phyloP scores from a whole-genome alignment of 2,888 invertebrate genomes.

The Tolmerus cingulatus region DNA sequence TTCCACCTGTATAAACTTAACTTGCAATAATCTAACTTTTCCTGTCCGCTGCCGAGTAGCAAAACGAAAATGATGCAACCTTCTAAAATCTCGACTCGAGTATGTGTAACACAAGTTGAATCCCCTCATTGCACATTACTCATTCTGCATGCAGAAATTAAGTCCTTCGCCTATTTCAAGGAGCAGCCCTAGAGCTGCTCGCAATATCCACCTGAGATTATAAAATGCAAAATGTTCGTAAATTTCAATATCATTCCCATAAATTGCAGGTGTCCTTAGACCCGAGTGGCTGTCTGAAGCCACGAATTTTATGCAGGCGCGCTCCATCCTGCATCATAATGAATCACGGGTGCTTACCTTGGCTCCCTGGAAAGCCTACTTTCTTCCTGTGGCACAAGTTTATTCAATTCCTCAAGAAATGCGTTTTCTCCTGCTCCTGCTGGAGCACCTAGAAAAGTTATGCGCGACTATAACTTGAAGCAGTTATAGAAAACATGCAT shows the following conservation, averaged over 20 bases:
- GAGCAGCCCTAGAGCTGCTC: neutral
- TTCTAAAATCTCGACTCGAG: neutral
- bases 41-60: neutral
- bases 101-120: neutral
- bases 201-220: neutral
- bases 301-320: conserved; percentile 8
- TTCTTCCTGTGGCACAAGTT: neutral
- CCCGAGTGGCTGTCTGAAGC: neutral
- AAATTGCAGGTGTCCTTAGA: conserved; percentile 23
- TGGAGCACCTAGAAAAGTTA: conserved; percentile 2
- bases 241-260: conserved; percentile 26
- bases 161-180: neutral
- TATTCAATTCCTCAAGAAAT: conserved; percentile 9
- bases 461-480: neutral
- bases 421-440: neutral
- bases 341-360: neutral
- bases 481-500: conserved; percentile 22
- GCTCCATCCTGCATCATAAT: conserved; percentile 24
- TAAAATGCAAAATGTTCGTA: neutral
- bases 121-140: neutral
- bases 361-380: neutral
- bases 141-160: neutral
- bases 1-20: neutral
- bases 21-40: neutral
- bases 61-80: neutral